phyloP scores from a whole-genome alignment of 1,140 invertebrate genomes.

The Gyrodactylus bullatarudis region DNA sequence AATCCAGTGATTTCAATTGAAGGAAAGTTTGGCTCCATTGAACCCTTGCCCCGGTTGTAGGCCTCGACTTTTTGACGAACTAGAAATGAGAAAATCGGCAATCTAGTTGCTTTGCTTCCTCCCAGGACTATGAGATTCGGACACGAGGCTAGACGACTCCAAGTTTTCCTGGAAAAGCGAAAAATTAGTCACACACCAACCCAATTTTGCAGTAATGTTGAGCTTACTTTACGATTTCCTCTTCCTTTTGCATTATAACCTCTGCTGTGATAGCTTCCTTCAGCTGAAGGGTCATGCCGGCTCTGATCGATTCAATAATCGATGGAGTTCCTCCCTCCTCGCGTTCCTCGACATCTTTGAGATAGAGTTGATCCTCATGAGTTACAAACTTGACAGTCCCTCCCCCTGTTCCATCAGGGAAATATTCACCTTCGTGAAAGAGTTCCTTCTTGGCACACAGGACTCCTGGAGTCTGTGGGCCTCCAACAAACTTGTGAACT shows the following conservation, averaged over 20 bases:
- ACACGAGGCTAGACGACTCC: neutral
- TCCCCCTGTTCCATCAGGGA: conserved; percentile 27
- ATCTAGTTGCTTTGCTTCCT: conserved; percentile 28
- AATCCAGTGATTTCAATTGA: conserved; percentile 15
- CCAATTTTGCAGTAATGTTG: too few species aligned
- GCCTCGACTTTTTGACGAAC: conserved; percentile 29
- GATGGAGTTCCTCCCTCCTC: conserved; percentile 52
- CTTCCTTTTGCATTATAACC: conserved; percentile 35
- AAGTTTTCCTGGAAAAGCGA: neutral
- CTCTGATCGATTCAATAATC: conserved; percentile 43
- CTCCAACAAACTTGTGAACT: conserved; percentile 57
- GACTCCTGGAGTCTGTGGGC: conserved; percentile 43
- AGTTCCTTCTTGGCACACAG: conserved; percentile 31
- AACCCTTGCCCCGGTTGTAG: neutral
- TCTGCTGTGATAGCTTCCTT: conserved; percentile 40
- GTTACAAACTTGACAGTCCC: conserved; percentile 31
- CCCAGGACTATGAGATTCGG: conserved; percentile 44
- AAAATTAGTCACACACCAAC: conserved; percentile 27
- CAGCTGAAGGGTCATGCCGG: conserved; percentile 47
- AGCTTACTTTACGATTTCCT: conserved; percentile 25
- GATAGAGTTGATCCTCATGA: conserved; percentile 23
- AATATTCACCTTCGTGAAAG: conserved; percentile 21
- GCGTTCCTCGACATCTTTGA: conserved; percentile 30
- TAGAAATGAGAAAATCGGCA: conserved; percentile 52
- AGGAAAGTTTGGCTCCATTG: conserved; percentile 22